phyloP scores from a whole-genome alignment of 2,797 vertebrate genomes.

The Ciconia nigra region DNA sequence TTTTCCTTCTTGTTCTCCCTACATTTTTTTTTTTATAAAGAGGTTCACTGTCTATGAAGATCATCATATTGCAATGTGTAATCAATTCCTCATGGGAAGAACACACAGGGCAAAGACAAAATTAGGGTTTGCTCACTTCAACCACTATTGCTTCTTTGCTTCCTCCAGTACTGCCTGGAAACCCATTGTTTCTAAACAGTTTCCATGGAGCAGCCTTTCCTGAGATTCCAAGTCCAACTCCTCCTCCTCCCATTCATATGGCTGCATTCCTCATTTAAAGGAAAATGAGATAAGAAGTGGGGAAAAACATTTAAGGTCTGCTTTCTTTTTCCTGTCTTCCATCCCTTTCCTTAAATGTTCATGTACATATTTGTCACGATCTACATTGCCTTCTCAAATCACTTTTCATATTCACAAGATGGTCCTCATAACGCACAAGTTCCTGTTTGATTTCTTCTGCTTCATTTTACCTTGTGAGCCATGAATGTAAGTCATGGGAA shows the following conservation, averaged over 20 bases:
- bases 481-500: not conserved
- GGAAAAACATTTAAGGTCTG: not conserved
- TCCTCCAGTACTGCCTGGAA: slow-evolving; percentile 40
- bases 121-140: not conserved
- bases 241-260: slow-evolving; percentile 22
- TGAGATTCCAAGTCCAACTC: slow-evolving; percentile 37
- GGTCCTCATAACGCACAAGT: not conserved
- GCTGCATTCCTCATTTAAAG: not conserved
- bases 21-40: not conserved
- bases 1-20: not conserved
- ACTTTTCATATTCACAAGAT: not conserved
- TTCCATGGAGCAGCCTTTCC: slow-evolving; percentile 49
- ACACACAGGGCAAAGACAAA: slow-evolving; percentile 15
- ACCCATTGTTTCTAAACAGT: slow-evolving; percentile 47
- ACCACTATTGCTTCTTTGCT: slow-evolving; percentile 12
- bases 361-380: not conserved
- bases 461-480: not conserved
- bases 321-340: not conserved
- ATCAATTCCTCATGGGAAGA: not conserved
- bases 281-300: not conserved
- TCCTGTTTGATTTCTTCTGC: not conserved
- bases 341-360: not conserved
- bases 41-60: not conserved
- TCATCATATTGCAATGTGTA: not conserved
- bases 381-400: not conserved